Base-by-base conservation (phyloP, 2,113 vertebrate species). In the Tachysurus fulvidraco region DNA sequence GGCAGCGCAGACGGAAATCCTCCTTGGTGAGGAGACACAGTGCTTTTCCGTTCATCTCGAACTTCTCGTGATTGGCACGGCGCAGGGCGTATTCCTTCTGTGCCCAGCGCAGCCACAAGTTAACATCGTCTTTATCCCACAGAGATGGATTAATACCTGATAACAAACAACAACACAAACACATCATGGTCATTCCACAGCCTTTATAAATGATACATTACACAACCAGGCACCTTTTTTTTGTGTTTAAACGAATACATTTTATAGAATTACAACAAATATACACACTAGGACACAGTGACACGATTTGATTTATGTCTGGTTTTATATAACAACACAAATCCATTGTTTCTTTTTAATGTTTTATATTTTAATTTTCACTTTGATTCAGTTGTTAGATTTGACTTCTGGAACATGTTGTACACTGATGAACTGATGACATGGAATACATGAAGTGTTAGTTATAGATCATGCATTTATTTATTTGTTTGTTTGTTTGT, bases 1-100 rank as follows among this genome's bases (percentile, higher is more conserved):
- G 97, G n/a, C 96, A 96, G 54, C 97, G 95, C 44, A 93, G 88
- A 84, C 96, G 95, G 93, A 98, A 99, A 92, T 99, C 97, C 0
- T 97, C 96, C 90, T 99, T 99, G 87, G 97, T 98, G 91, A 99
- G 96, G 86, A 98, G 95, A 85, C 97, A 98, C 44, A 98, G 86
- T 4, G 97, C 97, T 85, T 95, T 96, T 69, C 98, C 97, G 0
- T 98, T 98, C 98, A 98, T 97, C 89, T 97, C 93, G 11, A 99
- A 99, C 76, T 84, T 93, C 13, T 91, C 94, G 36, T 93, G 92
- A 0, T 95, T 92, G 0, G 93, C 90, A 21, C 90, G 89, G 25
- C 90, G 92, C 65, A 99, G 95, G 0, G 96, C 96, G 90, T 95
- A 98, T 89, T 99, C 97, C 55, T 88, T 87, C 93, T 98, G 96